Conservation (phyloP, 2,113 vertebrate species). For the Jacana jacana region DNA sequence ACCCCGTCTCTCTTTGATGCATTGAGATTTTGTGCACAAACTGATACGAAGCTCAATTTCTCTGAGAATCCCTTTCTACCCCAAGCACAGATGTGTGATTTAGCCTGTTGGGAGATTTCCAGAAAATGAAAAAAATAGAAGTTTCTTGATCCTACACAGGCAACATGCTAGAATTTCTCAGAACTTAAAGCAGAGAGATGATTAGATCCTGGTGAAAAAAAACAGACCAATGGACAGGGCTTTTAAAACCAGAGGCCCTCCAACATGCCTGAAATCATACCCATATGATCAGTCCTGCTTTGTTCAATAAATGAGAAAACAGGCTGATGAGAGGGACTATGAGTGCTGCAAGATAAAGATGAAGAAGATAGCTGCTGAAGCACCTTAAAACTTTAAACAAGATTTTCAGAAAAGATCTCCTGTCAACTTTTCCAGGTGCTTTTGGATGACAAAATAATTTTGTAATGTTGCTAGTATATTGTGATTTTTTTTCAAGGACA, state of each 20-base stretch:
- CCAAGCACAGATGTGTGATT: not conserved
- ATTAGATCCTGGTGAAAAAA: not conserved
- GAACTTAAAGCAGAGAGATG: not conserved
- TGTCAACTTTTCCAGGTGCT: not conserved
- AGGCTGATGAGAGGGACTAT: not conserved
- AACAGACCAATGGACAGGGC: not conserved
- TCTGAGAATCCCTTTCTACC: not conserved
- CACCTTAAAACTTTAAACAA: constrained; percentile 9
- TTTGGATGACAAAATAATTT: not conserved
- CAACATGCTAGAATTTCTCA: not conserved
- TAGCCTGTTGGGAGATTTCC: not conserved
- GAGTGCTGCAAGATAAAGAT: not conserved
- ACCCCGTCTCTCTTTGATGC: not conserved
- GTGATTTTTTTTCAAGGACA: not conserved
- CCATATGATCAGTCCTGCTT: not conserved
- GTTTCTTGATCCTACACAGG: not conserved
- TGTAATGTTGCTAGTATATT: not conserved
- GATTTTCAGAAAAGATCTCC: not conserved
- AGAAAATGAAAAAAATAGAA: not conserved
- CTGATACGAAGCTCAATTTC: not conserved
- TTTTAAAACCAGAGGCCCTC: not conserved
- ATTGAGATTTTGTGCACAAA: not conserved
- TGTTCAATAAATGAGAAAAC: not conserved
- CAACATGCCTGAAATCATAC: not conserved
- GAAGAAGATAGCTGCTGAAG: not conserved